A percentile compares a stretch with the other conserved stretches of the same genome.
phyloP scores from a whole-genome alignment of 2,113 vertebrate genomes.

The Mastomys coucha region DNA sequence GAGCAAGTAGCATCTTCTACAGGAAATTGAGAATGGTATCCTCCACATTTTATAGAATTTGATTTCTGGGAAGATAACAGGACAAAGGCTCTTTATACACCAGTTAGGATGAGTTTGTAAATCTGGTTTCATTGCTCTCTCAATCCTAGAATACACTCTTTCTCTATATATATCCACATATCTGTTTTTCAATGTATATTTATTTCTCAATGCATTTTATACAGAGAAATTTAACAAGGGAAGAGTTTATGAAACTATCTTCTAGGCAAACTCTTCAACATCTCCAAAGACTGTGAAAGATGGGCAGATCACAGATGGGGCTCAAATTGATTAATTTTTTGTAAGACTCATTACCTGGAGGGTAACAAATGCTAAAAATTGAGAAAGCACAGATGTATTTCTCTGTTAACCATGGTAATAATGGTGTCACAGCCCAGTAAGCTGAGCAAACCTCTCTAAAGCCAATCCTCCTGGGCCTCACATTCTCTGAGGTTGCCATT shows the following conservation, averaged over 20 bases:
- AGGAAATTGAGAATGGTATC: constrained; percentile 31
- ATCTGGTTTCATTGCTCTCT: background rate
- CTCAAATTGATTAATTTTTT: constrained; percentile 3
- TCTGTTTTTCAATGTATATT: background rate
- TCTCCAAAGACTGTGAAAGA: constrained; percentile 27
- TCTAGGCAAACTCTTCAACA: background rate
- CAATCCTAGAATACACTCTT: background rate
- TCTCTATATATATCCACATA: background rate
- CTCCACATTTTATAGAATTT: constrained; percentile 33
- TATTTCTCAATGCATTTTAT: background rate
- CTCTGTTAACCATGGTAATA: background rate
- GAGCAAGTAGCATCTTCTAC: background rate
- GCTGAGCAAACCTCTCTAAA: background rate
- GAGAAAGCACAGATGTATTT: background rate
- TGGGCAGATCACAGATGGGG: background rate
- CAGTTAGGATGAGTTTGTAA: constrained; percentile 4
- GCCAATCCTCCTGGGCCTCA: background rate
- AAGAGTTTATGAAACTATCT: background rate
- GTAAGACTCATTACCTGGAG: background rate
- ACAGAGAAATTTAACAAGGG: background rate
- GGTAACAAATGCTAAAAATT: background rate
- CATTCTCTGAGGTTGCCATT: background rate
- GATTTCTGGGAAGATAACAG: constrained; percentile 19
- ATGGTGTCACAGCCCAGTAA: background rate
- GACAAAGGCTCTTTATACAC: background rate